Base-by-base conservation (phyloP, 1,140 invertebrate species). In the Aphaenogaster ashmeadi region DNA sequence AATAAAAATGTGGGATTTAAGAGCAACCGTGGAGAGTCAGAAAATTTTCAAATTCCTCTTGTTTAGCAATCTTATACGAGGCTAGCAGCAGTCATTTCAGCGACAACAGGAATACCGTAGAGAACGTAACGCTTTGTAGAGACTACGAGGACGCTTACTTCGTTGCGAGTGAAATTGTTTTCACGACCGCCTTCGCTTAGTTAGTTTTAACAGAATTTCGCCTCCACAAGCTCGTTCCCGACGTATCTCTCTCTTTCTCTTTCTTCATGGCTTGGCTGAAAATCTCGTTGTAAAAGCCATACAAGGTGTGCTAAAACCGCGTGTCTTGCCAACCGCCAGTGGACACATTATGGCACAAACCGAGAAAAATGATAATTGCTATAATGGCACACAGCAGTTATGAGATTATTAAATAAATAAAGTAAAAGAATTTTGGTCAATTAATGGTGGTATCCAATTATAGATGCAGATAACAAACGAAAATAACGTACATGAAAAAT, bases 171-270 rank as follows among this genome's bases (percentile, higher is more conserved):
- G 41, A 84, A 75, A 84, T 84, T 84, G 80, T 84, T 84, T 74
- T 84, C 80, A 75, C n/a, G 54, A 84, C 80, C 80, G 41, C 69
- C 80, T 84, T 84, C 69, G 80, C 80, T 84, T 75, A 84, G 80
- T 84, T 84, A 84, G 69, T 84, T 84, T 84, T 84, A 84, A 84
- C 80, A 74, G 69, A 84, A 84, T 84, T 84, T 84, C 44, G 33
- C 54, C 33, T 33, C 41, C 54, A 60, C 54, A 50, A 74, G 69
- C 80, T 84, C 41, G 27, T 81, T 69, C 78, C 36, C 66, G 15
- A 18, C 56, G 5, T 60, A n/a, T 36, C 47, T 44, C 13, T 67
- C 27, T 36, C 50, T n/a, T 5, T 74, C 50, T 75, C 11, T 56
- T 2, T 54, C n/a, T 18, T 1, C 7, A 41, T 64, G 5, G 18